A percentile compares a stretch with the other conserved stretches of the same genome.
phyloP scores from a whole-genome alignment of 2,888 invertebrate species.

The Diaprepes abbreviatus region DNA sequence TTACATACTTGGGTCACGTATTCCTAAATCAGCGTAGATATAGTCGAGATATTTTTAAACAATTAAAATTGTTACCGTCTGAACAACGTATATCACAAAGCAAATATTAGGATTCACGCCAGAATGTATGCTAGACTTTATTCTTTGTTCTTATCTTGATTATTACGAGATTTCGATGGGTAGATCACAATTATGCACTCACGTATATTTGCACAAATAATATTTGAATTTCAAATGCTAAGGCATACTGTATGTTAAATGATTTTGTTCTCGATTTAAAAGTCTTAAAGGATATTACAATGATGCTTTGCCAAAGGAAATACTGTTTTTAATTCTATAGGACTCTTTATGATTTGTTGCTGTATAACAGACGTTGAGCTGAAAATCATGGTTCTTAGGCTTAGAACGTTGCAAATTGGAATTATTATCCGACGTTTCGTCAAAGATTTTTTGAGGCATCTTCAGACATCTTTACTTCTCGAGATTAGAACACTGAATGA shows the following conservation, averaged over 20 bases:
- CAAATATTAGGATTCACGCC: neutral
- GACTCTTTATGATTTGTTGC: no score
- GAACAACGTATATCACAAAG: neutral
- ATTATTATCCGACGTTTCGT: no score
- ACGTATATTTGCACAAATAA: slow-evolving; percentile 10
- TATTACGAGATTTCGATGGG: neutral
- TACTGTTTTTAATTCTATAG: neutral
- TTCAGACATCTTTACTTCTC: no score
- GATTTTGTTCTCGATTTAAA: neutral
- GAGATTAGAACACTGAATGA: no score
- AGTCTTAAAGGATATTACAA: neutral
- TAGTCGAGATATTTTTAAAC: no score
- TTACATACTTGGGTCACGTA: neutral
- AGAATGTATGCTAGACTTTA: slow-evolving; percentile 10
- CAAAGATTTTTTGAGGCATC: no score
- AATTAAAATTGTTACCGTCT: no score
- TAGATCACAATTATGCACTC: slow-evolving; percentile 10
- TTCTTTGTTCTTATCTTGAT: slow-evolving; percentile 15
- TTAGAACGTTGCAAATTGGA: no score
- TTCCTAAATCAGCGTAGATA: neutral
- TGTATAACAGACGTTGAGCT: no score
- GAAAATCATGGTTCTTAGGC: no score
- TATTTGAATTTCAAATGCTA: slow-evolving; percentile 10
- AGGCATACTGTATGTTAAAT: neutral
- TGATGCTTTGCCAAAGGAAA: neutral